Evolutionary conservation across 1,140 invertebrate species (phyloP).

Genomic region (Bombus cullumanus): DNA sequence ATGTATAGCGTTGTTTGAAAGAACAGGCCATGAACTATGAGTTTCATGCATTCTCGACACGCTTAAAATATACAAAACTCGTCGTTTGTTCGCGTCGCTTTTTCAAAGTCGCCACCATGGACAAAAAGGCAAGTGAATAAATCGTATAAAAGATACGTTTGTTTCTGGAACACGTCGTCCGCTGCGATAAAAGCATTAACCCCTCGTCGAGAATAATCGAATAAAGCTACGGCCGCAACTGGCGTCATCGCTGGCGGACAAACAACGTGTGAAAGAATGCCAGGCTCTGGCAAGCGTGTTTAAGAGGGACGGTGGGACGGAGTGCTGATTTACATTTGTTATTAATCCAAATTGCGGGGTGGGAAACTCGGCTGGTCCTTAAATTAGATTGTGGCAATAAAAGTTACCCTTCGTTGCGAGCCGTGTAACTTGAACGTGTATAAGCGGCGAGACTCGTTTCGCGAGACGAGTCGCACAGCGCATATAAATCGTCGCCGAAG

Average conservation of each 20-base stretch:
- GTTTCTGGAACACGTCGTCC: background rate
- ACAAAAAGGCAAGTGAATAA: background rate
- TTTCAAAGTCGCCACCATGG: too few species aligned
- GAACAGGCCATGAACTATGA: background rate
- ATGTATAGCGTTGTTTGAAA: background rate
- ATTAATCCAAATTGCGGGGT: slow-evolving; percentile 44
- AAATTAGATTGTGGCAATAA: slow-evolving; percentile 42
- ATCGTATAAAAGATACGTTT: background rate
- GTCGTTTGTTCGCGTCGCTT: too few species aligned
- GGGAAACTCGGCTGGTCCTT: slow-evolving; percentile 19
- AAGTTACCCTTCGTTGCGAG: background rate
- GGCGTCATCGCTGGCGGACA: background rate
- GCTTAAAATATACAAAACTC: background rate
- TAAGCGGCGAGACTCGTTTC: background rate
- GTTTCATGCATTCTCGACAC: background rate
- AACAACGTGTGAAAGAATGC: slow-evolving; percentile 36
- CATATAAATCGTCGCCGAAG: background rate
- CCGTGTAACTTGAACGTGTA: background rate
- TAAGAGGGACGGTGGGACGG: background rate
- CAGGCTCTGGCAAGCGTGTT: too few species aligned
- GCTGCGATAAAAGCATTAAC: slow-evolving; percentile 2
- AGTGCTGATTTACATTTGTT: slow-evolving; percentile 37
- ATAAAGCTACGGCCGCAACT: background rate
- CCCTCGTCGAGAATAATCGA: slow-evolving; percentile 22
- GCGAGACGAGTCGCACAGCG: background rate